These are phyloP conservation scores for Galeopsomyia nigrocyanea DNA, from an alignment of 2,888 invertebrate genomes.

Conservation along the genomic window DNA sequence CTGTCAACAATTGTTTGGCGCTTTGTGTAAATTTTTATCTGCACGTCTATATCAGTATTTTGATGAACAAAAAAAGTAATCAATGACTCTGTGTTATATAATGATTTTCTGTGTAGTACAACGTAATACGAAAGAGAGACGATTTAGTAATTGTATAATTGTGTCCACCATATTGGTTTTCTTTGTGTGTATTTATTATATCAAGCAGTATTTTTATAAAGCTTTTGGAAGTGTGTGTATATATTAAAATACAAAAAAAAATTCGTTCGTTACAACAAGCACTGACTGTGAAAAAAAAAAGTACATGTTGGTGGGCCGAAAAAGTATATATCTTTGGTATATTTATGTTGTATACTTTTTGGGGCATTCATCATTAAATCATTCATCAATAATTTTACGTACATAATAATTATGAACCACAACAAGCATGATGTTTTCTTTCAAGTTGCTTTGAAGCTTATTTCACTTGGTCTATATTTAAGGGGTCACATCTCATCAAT, in stretches of 20 bases:
- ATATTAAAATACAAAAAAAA: slow-evolving; percentile 7
- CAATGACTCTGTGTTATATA: neutral
- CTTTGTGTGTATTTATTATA: slow-evolving; percentile 30
- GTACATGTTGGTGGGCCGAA: slow-evolving; percentile 62
- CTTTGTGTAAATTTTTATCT: too few relatives aligned
- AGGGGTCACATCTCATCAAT: neutral
- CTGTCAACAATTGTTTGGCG: neutral
- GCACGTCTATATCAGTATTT: too few relatives aligned
- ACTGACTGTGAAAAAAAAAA: slow-evolving; percentile 35
- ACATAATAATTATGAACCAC: slow-evolving; percentile 7
- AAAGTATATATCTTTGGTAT: slow-evolving; percentile 39
- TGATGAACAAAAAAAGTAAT: too few relatives aligned
- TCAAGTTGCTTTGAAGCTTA: slow-evolving; percentile 49
- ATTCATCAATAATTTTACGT: slow-evolving; percentile 33
- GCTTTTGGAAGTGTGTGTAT: slow-evolving; percentile 39
- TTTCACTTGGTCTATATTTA: slow-evolving; percentile 41
- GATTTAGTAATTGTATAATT: slow-evolving; percentile 60
- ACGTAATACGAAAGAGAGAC: neutral
- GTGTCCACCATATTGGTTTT: slow-evolving; percentile 58
- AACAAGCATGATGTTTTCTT: slow-evolving; percentile 48
- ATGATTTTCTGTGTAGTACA: slow-evolving; percentile 13
- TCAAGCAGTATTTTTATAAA: slow-evolving; percentile 28
- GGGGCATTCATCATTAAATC: slow-evolving; percentile 22
- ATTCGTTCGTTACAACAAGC: slow-evolving; percentile 36
- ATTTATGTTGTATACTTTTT: slow-evolving; percentile 9